Base-by-base conservation (phyloP, 2,797 vertebrate genomes). In the Apogon hyalosoma region DNA sequence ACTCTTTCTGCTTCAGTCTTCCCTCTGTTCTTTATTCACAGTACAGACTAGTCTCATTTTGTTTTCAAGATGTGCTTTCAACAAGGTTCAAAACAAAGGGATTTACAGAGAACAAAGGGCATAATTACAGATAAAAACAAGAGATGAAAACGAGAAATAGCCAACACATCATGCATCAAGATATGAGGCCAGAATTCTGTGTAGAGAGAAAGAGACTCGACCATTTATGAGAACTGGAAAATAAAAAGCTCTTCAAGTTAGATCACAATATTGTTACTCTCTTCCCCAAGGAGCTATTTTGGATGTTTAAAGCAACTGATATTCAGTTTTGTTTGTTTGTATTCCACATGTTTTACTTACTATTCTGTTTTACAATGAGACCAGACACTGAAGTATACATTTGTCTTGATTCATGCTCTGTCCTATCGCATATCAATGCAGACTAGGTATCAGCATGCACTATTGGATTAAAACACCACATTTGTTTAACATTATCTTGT, bases 41-140 rank as follows among this genome's bases (percentile, higher is more conserved):
- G 43, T 48, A 24, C 40, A 63, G 57, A 43, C 42, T 46, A 36
- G 46, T 46, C 56, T 38, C 15, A 53, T 53, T 78, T 77, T 64
- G 13, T 73, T 69, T 79, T 69, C 55, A 50, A 64, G 18, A 60
- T 49, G 45, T 14, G 19, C 39, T 70, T 76, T 77, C 45, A 81
- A 51, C 51, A 54, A 40, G 54, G 49, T 70, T 83, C 56, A 77
- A 70, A 82, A 83, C 58, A 79, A 57, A 52, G 64, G 63, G 50
- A 57, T 75, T 68, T 16, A 49, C 48, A 42, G 49, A 65, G 65
- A 82, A 79, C 72, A 88, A 74, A 84, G 61, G 58, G 54, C 63
- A 69, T 72, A 67, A 80, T 85, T 80, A 80, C 45, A 66, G 67
- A 82, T 83, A 14, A 73, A 63, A 87, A 74, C 49, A 53, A 43